A percentile compares a stretch with the other conserved stretches of the same genome.
Evolutionary conservation across 2,113 vertebrate genomes (phyloP).

Genomic region (Bubo bubo): DNA sequence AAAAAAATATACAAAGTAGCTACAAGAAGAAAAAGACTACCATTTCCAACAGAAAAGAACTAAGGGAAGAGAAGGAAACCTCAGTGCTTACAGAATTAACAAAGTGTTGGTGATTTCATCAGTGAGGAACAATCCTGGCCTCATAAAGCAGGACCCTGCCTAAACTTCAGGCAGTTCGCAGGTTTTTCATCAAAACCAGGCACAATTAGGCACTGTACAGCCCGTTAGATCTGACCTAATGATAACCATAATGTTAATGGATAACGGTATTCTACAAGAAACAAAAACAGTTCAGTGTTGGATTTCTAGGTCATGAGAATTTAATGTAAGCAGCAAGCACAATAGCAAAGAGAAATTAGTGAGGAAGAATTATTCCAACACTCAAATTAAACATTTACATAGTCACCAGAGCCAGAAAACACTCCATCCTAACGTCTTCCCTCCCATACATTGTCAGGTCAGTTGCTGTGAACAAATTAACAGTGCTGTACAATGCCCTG

Average conservation of each 20-base stretch:
- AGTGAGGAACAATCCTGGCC: neutral
- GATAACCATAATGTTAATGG: neutral
- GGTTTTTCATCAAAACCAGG: neutral
- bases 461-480: neutral
- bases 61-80: neutral
- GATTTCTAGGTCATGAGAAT: neutral
- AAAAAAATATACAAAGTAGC: neutral
- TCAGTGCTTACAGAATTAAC: neutral
- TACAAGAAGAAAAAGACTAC: neutral
- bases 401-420: neutral
- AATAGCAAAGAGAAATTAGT: neutral
- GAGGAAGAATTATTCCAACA: neutral
- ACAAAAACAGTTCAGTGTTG: neutral
- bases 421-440: fast-evolving
- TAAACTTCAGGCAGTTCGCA: neutral
- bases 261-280: neutral
- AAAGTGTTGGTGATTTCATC: neutral
- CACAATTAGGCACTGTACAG: neutral
- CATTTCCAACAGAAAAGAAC: neutral
- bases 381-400: neutral
- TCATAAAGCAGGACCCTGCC: neutral
- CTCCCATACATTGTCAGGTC: neutral
- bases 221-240: neutral
- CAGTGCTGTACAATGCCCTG: neutral
- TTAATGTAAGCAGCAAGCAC: neutral